Percentiles rank a stretch among this genome's conserved stretches.
phyloP scores from a whole-genome alignment of 2,797 vertebrate species.

The Glossophaga mutica region DNA sequence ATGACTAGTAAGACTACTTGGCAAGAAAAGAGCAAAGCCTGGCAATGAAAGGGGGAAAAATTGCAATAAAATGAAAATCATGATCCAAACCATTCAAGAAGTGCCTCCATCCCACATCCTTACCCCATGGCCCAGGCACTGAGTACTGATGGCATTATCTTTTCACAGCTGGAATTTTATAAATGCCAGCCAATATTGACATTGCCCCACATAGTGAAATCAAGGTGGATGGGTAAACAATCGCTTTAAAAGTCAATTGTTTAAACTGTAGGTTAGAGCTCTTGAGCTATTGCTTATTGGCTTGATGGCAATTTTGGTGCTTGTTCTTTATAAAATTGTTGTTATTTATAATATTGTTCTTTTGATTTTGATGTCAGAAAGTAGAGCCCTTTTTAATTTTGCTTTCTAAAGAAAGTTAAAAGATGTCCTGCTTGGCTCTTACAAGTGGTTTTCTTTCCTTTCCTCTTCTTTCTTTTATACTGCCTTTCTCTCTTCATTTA shows the following conservation, averaged over 20 bases:
- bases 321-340: slow-evolving; percentile 67
- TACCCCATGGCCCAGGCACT: background rate
- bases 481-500: background rate
- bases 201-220: slow-evolving; percentile 48
- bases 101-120: background rate
- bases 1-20: background rate
- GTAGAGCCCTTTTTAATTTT: background rate
- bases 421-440: background rate
- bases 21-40: slow-evolving; percentile 13
- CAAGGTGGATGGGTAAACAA: slow-evolving; percentile 34
- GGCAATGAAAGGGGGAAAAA: background rate
- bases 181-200: slow-evolving; percentile 61
- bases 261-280: slow-evolving; percentile 62
- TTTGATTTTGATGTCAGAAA: slow-evolving; percentile 37
- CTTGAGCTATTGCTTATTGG: slow-evolving; percentile 30
- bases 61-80: background rate
- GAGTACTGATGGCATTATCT: background rate
- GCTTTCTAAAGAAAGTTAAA: slow-evolving; percentile 62
- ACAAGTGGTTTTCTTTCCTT: slow-evolving; percentile 23
- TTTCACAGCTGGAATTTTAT: slow-evolving; percentile 45
- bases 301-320: slow-evolving; percentile 48
- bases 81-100: slow-evolving; percentile 4
- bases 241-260: slow-evolving; percentile 62
- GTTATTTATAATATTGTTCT: slow-evolving; percentile 77
- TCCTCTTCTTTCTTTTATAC: background rate